These are phyloP conservation scores for Drymodes brunneopygia DNA, from an alignment of 2,113 vertebrate genomes.

Conservation along the genomic window DNA sequence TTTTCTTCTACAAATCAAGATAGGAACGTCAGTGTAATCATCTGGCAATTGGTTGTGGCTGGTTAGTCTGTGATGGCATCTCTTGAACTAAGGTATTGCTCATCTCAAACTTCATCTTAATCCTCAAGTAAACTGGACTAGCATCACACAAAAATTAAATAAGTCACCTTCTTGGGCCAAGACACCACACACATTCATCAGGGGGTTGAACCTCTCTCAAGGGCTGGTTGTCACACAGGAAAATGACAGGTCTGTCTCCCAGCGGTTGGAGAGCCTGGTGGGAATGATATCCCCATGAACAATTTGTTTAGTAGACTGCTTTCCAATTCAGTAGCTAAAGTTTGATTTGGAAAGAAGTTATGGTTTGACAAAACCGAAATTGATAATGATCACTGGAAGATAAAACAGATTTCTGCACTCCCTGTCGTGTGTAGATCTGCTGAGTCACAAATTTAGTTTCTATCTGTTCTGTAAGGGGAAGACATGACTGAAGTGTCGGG, in stretches of 20 bases:
- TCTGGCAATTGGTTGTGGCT: neutral
- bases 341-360: neutral
- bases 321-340: neutral
- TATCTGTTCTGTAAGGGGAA: neutral
- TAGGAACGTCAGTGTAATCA: neutral
- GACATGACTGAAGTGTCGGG: fast-evolving
- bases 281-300: neutral
- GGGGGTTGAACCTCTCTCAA: neutral
- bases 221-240: neutral
- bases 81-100: neutral
- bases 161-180: neutral
- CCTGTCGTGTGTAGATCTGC: neutral
- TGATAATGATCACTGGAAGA: neutral
- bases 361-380: neutral
- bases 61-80: neutral
- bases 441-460: neutral
- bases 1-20: neutral
- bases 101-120: neutral
- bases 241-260: neutral
- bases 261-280: neutral
- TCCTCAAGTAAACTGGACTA: neutral
- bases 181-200: neutral
- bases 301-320: neutral
- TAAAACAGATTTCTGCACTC: neutral
- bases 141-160: neutral